Evolutionary conservation across 2,888 invertebrate genomes (phyloP), one percentile per base, ranked within the genome.

Genomic region (Penaeus monodon): DNA sequence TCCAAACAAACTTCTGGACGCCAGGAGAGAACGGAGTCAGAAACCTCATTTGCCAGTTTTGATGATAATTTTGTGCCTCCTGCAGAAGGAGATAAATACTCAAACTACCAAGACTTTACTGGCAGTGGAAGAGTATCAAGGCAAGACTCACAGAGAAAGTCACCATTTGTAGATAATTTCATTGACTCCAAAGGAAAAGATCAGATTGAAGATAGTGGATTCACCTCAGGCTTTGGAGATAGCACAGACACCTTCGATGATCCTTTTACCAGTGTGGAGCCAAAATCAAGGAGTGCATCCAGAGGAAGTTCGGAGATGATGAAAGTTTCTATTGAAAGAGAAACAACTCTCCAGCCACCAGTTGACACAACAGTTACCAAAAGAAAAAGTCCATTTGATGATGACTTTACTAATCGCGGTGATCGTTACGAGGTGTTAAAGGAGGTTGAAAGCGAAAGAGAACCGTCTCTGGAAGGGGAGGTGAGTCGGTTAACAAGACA

Each of bases 301-400:
- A 80, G 81, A 66, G 74, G 88, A 8, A 88, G 84, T 68, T n/a
- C 73, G 44, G 88, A 88, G 2, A 38, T 57, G 22, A 29, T 63
- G 27, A 84, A 84, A 66, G 66, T 76, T 22, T 74, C 87, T n/a
- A 33, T 81, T 20, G 88, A 88, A 10, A 80, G 73, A 49, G 85
- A 85, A 24, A 76, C 44, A 8, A 81, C 84, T 74, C 81, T 88
- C 12, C 84, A 88, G 57, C 84, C 88, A 38, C 89, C 86, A 76
- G n/a, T n/a, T 22, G 84, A 85, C 49, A 81, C 84, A 2, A 38
- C 80, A 63, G 76, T 64, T 10, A 70, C 68, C 27, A 87, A 89
- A 63, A 83, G 87, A 85, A 89, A 89, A 70, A 90, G 90, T 76
- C 90, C 90, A 64, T 88, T 90, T 80, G 90, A 90, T 81, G 90